A percentile compares a stretch with the other conserved stretches of the same genome.
phyloP scores from a whole-genome alignment of 1,140 invertebrate genomes.

The Apis dorsata region DNA sequence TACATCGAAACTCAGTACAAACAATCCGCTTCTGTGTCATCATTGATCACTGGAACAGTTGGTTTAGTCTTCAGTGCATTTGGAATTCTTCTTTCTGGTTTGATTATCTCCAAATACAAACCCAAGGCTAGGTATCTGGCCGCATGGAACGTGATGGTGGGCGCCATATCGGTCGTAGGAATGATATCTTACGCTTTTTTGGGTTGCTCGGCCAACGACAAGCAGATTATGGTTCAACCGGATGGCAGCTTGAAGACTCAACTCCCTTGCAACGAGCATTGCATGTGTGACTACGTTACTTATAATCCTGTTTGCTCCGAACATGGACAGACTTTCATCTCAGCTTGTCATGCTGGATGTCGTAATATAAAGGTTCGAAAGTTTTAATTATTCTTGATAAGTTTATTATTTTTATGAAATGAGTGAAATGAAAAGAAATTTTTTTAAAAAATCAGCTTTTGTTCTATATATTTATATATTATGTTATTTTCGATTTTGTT shows the following conservation, averaged over 20 bases:
- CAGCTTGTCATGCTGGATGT: constrained; percentile 87
- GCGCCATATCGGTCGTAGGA: constrained; percentile 83
- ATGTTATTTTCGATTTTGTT: no score
- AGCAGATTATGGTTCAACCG: constrained; percentile 78
- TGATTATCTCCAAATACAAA: constrained; percentile 85
- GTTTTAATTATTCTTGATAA: no score
- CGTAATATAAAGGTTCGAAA: constrained; percentile 70
- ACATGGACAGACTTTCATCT: constrained; percentile 83
- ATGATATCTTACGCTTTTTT: constrained; percentile 86
- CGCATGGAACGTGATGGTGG: constrained; percentile 87
- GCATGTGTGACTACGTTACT: constrained; percentile 84
- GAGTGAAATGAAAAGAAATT: no score
- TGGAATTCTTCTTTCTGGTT: constrained; percentile 85
- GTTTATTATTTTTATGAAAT: no score
- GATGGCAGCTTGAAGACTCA: constrained; percentile 78
- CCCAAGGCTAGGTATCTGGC: constrained; percentile 85
- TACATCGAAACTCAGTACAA: constrained; percentile 89
- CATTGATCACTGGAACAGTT: constrained; percentile 85
- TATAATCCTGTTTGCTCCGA: constrained; percentile 86
- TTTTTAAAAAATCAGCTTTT: no score
- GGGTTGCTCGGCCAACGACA: constrained; percentile 84
- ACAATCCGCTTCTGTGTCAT: constrained; percentile 86
- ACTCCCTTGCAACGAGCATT: constrained; percentile 83
- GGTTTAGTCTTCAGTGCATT: constrained; percentile 87
- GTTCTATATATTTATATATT: no score